Base-by-base conservation (phyloP, 2,888 invertebrate genomes). In the Dryobotodes eremita region DNA sequence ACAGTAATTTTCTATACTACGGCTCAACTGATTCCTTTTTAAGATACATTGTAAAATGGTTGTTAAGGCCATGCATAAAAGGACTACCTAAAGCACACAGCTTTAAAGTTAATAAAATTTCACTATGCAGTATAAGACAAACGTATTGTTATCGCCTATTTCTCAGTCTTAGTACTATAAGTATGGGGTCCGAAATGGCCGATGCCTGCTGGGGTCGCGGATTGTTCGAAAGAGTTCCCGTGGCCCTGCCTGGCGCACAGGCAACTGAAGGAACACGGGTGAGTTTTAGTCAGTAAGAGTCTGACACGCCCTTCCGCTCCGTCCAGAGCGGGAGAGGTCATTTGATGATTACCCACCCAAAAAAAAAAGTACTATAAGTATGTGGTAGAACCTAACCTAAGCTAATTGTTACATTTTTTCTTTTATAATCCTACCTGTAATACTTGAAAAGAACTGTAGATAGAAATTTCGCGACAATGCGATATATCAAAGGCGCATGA, bases 71-170 rank as follows among this genome's bases (percentile, higher is more conserved):
- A 48, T 57, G 46, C 46, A 68, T 79, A 79, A 79, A 73, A 55
- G 36, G 46, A 66, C 23, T 53, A 53, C 23, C 31, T 36, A 36
- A 36, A 36, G 31, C 31, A 36, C 31, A 36, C 31, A 36, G 48
- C 26, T 20, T 42, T 36, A 20, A n/a, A 20, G 59, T 61, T 36
- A 59, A 79, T 79, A 74, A 79, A 79, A 79, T 46, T 66, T 59
- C 31, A 79, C 73, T 79, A 59, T 79, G 42, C 79, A 59, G 20
- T 79, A 26, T 61, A 17, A 48, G 10, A 46, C 13, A 72, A 79
- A 66, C 66, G 23, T 46, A 23, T 66, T 15, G 48, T 73, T 53
- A 72, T 65, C 2, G 17, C 42, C n/a, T 42, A 42, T 10, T 65
- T 42, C n/a, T 65, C 26, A 42, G 59, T 15, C 13, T 42, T 65